These are phyloP conservation scores for Notamacropus eugenii DNA, from an alignment of 2,797 vertebrate genomes.

Conservation along the genomic window DNA sequence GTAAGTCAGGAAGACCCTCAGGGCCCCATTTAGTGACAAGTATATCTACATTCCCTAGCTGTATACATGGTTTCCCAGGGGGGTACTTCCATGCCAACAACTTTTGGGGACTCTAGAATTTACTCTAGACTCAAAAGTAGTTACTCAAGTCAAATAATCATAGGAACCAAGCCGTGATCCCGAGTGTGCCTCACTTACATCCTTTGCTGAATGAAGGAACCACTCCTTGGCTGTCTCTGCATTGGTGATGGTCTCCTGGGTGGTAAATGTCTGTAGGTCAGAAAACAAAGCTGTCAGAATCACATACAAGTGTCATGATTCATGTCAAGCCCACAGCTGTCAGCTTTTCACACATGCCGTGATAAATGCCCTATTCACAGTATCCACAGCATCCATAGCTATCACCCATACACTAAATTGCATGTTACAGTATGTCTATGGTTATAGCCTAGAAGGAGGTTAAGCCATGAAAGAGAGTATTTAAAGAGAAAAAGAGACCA, in stretches of 20 bases:
- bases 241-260: constrained; percentile 98
- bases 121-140: background rate
- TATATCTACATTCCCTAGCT: background rate
- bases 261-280: constrained; percentile 93
- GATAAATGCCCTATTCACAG: background rate
- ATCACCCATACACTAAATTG: rapidly evolving
- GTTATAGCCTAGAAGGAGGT: background rate
- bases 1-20: background rate
- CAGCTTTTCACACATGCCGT: background rate
- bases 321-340: background rate
- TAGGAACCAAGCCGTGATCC: background rate
- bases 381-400: background rate
- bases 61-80: background rate
- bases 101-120: background rate
- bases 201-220: constrained; percentile 92
- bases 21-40: background rate
- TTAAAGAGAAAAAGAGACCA: background rate
- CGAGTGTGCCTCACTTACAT: constrained; percentile 87
- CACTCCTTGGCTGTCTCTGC: constrained; percentile 97
- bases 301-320: background rate
- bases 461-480: background rate
- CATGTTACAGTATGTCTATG: background rate
- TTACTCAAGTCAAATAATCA: background rate
- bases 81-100: background rate
- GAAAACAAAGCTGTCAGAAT: background rate